phyloP scores from a whole-genome alignment of 2,888 invertebrate genomes.

The Lepidochitona cinerea region DNA sequence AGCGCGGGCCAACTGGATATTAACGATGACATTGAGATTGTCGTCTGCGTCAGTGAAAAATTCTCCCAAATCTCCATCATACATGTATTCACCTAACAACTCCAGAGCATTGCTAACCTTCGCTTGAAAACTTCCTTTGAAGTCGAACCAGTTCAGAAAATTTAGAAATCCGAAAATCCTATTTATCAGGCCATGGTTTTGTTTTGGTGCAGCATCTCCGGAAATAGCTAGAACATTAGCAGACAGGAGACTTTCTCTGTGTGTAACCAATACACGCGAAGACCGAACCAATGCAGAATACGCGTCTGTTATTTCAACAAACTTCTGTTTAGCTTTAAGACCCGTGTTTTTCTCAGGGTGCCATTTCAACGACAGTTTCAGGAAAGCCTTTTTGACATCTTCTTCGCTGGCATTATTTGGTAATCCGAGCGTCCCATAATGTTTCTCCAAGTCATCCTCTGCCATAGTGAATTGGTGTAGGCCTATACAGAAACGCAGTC shows the following conservation, averaged over 20 bases:
- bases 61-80: slow-evolving; percentile 2
- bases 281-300: not conserved
- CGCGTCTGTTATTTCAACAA: not conserved
- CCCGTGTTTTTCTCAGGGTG: not conserved
- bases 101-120: not conserved
- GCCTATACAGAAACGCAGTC: too few relatives aligned
- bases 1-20: not conserved
- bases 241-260: too few relatives aligned
- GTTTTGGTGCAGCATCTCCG: too few relatives aligned
- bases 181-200: too few relatives aligned
- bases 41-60: slow-evolving; percentile 1
- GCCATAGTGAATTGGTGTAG: too few relatives aligned
- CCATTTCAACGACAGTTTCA: slow-evolving; percentile 3
- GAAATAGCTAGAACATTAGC: too few relatives aligned
- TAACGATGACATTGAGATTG: not conserved
- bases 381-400: not conserved
- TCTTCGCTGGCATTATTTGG: not conserved
- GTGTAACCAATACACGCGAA: too few relatives aligned
- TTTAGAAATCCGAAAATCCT: too few relatives aligned
- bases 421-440: not conserved
- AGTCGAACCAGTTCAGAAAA: too few relatives aligned
- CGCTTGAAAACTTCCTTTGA: too few relatives aligned
- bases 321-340: not conserved
- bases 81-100: not conserved
- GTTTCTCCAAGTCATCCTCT: not conserved